These are phyloP conservation scores for Drosophila repletoides DNA, from an alignment of 1,140 invertebrate genomes.

Conservation along the genomic window DNA sequence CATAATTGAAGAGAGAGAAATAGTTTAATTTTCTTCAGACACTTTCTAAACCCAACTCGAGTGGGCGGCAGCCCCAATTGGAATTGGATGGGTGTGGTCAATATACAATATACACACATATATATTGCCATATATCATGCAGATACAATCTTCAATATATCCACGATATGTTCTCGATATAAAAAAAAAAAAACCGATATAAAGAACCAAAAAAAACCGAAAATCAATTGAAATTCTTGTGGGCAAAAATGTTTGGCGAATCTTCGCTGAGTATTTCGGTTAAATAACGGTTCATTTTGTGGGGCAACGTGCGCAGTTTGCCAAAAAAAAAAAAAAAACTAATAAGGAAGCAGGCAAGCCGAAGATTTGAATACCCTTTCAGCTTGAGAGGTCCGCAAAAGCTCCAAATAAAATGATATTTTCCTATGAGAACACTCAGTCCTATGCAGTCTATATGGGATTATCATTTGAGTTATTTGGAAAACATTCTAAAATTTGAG, in stretches of 20 bases:
- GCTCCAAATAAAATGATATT: too few species aligned
- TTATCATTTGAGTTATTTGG: too few species aligned
- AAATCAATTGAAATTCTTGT: constrained; percentile 67
- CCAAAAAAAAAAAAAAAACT: constrained; percentile 44
- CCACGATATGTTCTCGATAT: constrained; percentile 52
- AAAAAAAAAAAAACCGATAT: too few species aligned
- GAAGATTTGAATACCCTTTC: too few species aligned
- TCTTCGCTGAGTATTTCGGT: constrained; percentile 42
- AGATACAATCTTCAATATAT: constrained; percentile 61
- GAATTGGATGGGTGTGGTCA: constrained; percentile 37
- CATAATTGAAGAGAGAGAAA: constrained; percentile 61
- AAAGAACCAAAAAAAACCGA: constrained; percentile 1
- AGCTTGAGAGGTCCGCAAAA: too few species aligned
- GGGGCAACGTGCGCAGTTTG: constrained; percentile 53
- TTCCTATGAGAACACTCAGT: too few species aligned
- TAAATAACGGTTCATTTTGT: constrained; percentile 59
- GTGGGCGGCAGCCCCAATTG: constrained; percentile 30
- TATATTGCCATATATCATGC: constrained; percentile 69
- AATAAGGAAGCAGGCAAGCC: too few species aligned
- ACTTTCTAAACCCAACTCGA: constrained; percentile 61
- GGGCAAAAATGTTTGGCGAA: constrained; percentile 45
- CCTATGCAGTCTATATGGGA: too few species aligned
- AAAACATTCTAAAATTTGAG: too few species aligned
- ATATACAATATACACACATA: background rate
- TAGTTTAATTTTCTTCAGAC: constrained; percentile 73